A percentile compares a stretch with the other conserved stretches of the same genome.
Evolutionary conservation across 2,888 invertebrate species (phyloP).

Genomic region (Cordilura impudica): DNA sequence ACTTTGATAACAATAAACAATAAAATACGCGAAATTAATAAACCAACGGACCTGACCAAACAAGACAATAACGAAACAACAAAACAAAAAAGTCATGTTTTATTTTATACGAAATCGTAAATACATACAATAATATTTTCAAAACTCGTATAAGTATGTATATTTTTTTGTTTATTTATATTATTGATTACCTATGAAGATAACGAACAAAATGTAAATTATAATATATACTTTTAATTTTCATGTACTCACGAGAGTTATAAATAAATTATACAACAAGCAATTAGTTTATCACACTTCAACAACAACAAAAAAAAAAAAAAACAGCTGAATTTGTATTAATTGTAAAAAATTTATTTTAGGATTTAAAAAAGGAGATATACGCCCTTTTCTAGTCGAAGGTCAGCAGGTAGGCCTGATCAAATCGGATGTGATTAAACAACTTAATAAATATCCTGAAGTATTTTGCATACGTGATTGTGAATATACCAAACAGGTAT

Average conservation of each 20-base stretch:
- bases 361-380: constrained; percentile 88
- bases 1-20: constrained; percentile 30
- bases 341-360: too few relatives aligned
- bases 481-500: constrained; percentile 75
- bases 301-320: too few relatives aligned
- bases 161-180: background rate
- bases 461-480: constrained; percentile 80
- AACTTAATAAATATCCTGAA: constrained; percentile 89
- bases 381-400: constrained; percentile 91
- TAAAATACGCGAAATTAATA: constrained; percentile 22
- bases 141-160: background rate
- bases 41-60: background rate
- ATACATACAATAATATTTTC: constrained; percentile 1
- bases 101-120: background rate
- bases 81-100: constrained; percentile 1
- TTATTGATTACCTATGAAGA: too few relatives aligned
- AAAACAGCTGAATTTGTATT: too few relatives aligned
- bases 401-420: constrained; percentile 94
- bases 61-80: background rate
- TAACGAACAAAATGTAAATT: too few relatives aligned
- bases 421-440: constrained; percentile 89
- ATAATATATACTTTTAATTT: too few relatives aligned
- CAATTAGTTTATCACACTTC: too few relatives aligned
- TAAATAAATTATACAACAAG: too few relatives aligned
- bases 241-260: too few relatives aligned